Percentiles rank a stretch among this genome's conserved stretches.
Evolutionary conservation across 2,797 vertebrate genomes (phyloP).

Genomic region (Protosalanx chinensis): DNA sequence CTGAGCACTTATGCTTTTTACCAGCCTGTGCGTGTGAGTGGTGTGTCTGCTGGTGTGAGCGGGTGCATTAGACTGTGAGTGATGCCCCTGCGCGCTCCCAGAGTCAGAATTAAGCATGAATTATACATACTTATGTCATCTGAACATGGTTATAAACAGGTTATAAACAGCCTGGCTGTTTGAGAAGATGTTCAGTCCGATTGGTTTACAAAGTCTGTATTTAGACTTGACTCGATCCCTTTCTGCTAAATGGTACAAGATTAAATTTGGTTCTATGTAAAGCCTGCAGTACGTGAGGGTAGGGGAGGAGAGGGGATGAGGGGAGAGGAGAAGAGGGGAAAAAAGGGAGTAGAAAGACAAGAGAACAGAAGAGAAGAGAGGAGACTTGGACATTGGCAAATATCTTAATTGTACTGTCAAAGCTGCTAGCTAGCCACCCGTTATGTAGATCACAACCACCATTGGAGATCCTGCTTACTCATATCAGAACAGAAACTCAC

Average conservation of each 20-base stretch:
- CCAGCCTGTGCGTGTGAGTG: not conserved
- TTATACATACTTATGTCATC: slow-evolving; percentile 21
- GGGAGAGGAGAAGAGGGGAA: not conserved
- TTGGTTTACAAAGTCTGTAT: no score
- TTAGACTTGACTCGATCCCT: not conserved
- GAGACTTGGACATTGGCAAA: not conserved
- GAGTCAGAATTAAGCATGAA: slow-evolving; percentile 45
- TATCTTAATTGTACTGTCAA: not conserved
- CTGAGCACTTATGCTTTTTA: not conserved
- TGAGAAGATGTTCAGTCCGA: no score
- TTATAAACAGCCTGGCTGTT: not conserved
- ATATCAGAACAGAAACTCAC: no score
- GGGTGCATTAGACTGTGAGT: not conserved
- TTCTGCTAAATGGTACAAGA: not conserved
- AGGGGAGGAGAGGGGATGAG: not conserved
- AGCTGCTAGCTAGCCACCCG: no score
- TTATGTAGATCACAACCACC: no score
- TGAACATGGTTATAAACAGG: not conserved
- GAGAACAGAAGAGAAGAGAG: not conserved
- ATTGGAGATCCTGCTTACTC: no score
- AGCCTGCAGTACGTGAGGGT: no score
- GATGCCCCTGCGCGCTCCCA: slow-evolving; percentile 14
- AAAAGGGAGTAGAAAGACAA: no score
- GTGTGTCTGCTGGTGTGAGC: slow-evolving; percentile 4
- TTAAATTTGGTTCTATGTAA: no score